phyloP scores from a whole-genome alignment of 1,140 invertebrate genomes.

The Aradophagus sp. region DNA sequence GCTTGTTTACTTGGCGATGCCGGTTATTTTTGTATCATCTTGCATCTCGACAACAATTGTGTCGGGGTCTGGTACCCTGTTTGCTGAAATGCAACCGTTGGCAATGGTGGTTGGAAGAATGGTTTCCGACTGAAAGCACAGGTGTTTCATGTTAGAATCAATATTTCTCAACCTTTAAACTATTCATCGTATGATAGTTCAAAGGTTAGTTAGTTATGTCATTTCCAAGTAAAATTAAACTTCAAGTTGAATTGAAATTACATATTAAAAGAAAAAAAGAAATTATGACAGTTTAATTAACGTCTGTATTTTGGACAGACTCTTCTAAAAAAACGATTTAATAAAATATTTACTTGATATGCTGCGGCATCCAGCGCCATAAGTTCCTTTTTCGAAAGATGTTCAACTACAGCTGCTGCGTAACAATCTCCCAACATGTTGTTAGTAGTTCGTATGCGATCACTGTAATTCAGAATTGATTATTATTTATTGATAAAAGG shows the following conservation, averaged over 20 bases:
- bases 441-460: constrained; percentile 89
- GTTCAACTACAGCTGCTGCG: constrained; percentile 88
- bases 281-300: no score
- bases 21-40: constrained; percentile 70
- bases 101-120: constrained; percentile 71
- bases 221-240: no score
- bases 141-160: no score
- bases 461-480: constrained; percentile 76
- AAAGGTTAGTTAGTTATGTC: no score
- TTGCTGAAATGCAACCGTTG: constrained; percentile 73
- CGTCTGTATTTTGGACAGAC: no score
- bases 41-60: constrained; percentile 74
- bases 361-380: constrained; percentile 82
- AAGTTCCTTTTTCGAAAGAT: constrained; percentile 87
- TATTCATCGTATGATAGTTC: no score
- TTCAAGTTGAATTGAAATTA: no score
- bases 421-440: constrained; percentile 93
- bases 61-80: constrained; percentile 73
- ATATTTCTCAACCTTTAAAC: no score
- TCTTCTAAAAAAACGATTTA: no score
- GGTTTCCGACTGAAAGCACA: constrained; percentile 67
- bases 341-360: constrained; percentile 74
- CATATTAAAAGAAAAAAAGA: no score
- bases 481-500: no score
- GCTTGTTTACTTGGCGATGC: constrained; percentile 74